These are phyloP conservation scores for Agrotis puta DNA, from an alignment of 2,888 invertebrate genomes.

Conservation along the genomic window DNA sequence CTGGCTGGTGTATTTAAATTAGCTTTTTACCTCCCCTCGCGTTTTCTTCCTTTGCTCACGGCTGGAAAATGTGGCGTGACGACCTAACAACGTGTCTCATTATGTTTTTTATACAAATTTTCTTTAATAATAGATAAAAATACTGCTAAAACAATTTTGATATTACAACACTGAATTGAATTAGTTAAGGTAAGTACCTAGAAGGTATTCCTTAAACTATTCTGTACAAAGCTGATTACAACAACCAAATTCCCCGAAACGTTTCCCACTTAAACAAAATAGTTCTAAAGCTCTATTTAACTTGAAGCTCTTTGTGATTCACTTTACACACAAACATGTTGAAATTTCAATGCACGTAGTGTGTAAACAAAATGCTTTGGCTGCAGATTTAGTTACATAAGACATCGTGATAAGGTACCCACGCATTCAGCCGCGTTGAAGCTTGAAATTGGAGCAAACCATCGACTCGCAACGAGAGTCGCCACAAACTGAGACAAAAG, in stretches of 20 bases:
- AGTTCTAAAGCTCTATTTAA: conserved; percentile 18
- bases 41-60: conserved; percentile 48
- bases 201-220: not conserved
- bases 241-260: not conserved
- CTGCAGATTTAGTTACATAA: conserved; percentile 44
- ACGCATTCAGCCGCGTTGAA: conserved; percentile 60
- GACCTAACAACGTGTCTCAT: conserved; percentile 27
- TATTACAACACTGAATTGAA: conserved; percentile 2
- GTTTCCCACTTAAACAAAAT: not conserved
- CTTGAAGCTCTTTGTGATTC: not conserved
- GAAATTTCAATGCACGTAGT: conserved; percentile 28
- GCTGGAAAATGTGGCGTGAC: conserved; percentile 40
- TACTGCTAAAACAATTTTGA: not conserved
- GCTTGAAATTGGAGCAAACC: conserved; percentile 70
- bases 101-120: conserved; percentile 5
- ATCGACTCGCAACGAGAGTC: conserved; percentile 61
- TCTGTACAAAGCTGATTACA: not conserved
- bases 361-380: conserved; percentile 42
- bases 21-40: conserved; percentile 51
- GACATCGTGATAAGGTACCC: conserved; percentile 47
- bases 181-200: not conserved
- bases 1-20: conserved; percentile 63
- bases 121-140: not conserved
- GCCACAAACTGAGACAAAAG: conserved; percentile 63
- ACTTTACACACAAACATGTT: conserved; percentile 26